Conservation (phyloP, 2,797 vertebrate species). For the Typhlichthys eigenmanni region DNA sequence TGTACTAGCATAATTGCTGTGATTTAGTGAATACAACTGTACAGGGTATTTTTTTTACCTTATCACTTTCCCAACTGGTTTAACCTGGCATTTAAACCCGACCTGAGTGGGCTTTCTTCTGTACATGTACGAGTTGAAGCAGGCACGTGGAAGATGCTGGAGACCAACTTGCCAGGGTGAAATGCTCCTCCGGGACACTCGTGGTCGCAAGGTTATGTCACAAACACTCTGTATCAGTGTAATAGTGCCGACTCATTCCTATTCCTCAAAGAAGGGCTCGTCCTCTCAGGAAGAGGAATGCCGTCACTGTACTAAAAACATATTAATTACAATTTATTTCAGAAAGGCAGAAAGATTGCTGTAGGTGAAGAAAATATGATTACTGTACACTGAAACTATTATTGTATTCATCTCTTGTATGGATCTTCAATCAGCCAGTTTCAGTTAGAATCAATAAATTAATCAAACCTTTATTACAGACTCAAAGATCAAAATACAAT, state of each 20-base stretch:
- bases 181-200: too few relatives aligned
- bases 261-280: slow-evolving; percentile 32
- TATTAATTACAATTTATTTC: background rate
- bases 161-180: too few relatives aligned
- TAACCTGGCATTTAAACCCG: background rate
- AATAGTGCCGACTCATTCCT: slow-evolving; percentile 48
- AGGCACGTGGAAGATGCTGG: too few relatives aligned
- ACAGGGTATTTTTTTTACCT: background rate
- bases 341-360: background rate
- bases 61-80: background rate
- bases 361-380: slow-evolving; percentile 24
- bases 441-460: slow-evolving; percentile 32
- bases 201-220: slow-evolving; percentile 70
- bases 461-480: too few relatives aligned
- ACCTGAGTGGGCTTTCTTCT: too few relatives aligned
- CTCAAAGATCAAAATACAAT: too few relatives aligned
- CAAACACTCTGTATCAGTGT: slow-evolving; percentile 61
- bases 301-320: background rate
- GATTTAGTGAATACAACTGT: too few relatives aligned
- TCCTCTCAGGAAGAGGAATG: slow-evolving; percentile 19
- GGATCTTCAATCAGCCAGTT: slow-evolving; percentile 25
- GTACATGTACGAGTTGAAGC: too few relatives aligned
- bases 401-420: slow-evolving; percentile 32
- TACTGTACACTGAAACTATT: slow-evolving; percentile 22
- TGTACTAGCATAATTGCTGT: background rate